Percentiles rank a stretch among this genome's conserved stretches.
These are phyloP conservation scores for Ptilorrhoa leucosticta DNA, from an alignment of 2,113 vertebrate species.

Conservation along the genomic window DNA sequence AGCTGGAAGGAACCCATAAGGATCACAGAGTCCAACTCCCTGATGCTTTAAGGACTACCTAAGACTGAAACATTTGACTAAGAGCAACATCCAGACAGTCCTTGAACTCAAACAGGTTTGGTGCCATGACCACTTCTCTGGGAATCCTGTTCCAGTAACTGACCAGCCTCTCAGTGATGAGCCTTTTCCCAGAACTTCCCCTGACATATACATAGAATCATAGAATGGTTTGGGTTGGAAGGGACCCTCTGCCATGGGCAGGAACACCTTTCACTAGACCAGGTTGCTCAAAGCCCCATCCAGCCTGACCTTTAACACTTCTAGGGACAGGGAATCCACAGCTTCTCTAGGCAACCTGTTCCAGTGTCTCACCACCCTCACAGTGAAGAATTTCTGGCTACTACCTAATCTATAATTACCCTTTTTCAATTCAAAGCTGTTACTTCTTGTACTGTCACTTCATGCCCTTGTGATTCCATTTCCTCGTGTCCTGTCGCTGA, in stretches of 20 bases:
- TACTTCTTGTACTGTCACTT: background rate
- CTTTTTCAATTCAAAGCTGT: background rate
- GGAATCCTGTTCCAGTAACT: background rate
- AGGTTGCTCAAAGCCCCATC: background rate
- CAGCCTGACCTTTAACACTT: background rate
- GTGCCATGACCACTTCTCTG: background rate
- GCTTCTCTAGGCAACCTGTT: background rate
- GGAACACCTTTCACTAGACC: background rate
- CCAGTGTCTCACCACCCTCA: background rate
- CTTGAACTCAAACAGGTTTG: background rate
- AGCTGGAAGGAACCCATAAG: background rate
- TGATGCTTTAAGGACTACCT: background rate
- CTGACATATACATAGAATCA: background rate
- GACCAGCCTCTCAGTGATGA: background rate
- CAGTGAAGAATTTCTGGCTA: background rate
- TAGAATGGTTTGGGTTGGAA: background rate
- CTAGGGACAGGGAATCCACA: background rate
- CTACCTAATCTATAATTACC: background rate
- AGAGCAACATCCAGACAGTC: background rate
- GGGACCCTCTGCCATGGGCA: background rate
- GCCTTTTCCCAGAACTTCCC: background rate
- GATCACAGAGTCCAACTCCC: background rate
- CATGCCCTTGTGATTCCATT: background rate
- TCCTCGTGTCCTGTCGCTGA: fast-evolving
- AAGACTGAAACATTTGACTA: background rate